Percentiles rank a stretch among this genome's conserved stretches.
phyloP scores from a whole-genome alignment of 2,888 invertebrate species.

The Junonia oenone region DNA sequence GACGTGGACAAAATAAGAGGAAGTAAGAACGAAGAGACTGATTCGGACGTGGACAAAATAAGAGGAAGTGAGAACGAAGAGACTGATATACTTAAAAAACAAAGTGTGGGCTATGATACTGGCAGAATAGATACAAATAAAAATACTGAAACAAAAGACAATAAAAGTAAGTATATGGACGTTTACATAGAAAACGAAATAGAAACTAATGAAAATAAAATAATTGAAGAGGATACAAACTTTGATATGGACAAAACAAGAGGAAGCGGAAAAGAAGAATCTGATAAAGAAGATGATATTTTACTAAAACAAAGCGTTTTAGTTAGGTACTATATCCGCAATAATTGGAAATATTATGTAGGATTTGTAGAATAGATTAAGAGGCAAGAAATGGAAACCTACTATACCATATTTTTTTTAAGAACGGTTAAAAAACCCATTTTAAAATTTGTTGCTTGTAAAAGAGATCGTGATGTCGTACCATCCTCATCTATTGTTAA shows the following conservation, averaged over 20 bases:
- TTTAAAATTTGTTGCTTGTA: neutral
- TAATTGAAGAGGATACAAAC: neutral
- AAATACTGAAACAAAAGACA: neutral
- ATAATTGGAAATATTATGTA: neutral
- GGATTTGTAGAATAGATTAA: neutral
- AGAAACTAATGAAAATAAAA: neutral
- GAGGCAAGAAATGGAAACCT: neutral
- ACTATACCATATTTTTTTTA: neutral
- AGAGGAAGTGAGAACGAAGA: neutral
- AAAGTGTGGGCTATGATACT: neutral
- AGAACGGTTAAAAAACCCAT: neutral
- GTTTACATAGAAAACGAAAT: neutral
- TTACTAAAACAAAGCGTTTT: neutral
- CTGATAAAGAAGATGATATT: neutral
- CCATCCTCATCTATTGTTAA: neutral
- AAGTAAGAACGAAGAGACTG: neutral
- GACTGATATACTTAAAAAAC: neutral
- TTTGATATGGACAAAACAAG: neutral
- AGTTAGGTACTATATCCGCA: neutral
- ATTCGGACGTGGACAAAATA: too few species aligned
- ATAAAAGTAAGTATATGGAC: neutral
- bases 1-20: neutral
- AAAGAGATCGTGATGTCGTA: neutral
- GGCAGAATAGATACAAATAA: neutral
- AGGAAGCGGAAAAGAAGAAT: neutral